phyloP scores from a whole-genome alignment of 92 coral and sea anemone genomes.

The Muricea muricata region DNA sequence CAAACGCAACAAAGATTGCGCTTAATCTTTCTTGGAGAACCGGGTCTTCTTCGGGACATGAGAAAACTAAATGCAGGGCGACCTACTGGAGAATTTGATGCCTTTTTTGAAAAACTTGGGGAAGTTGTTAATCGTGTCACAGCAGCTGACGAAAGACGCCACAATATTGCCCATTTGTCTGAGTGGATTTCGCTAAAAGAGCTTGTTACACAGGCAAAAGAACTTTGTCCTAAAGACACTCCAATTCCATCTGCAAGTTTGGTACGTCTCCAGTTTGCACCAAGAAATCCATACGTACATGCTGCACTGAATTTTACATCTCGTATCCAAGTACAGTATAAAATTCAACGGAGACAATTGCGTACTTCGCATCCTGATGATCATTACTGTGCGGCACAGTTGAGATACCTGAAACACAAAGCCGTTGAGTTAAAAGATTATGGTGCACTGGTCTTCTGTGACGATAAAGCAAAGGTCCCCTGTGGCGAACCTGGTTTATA shows the following conservation, averaged over 20 bases:
- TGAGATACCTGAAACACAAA: background rate
- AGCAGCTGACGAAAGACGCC: background rate
- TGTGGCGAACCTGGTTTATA: too few species aligned
- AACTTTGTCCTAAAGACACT: background rate
- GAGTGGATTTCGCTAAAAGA: too few species aligned
- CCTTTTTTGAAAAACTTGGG: background rate
- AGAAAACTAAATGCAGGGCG: background rate
- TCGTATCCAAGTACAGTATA: background rate
- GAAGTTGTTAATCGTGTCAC: too few species aligned
- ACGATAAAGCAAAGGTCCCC: background rate
- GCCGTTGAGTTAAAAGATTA: background rate
- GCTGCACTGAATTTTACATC: background rate
- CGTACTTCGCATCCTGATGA: background rate
- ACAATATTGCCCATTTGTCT: background rate
- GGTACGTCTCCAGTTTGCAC: background rate
- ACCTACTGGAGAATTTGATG: background rate
- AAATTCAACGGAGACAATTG: background rate
- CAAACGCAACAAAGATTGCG: background rate
- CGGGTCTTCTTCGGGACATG: background rate
- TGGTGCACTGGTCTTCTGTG: conserved; percentile 1
- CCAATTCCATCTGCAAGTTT: background rate
- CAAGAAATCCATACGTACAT: background rate
- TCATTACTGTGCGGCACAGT: background rate
- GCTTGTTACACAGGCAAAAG: background rate
- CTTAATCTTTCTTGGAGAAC: background rate